These are phyloP conservation scores for Rhynchonycteris naso DNA, from an alignment of 2,797 vertebrate genomes.

Conservation along the genomic window DNA sequence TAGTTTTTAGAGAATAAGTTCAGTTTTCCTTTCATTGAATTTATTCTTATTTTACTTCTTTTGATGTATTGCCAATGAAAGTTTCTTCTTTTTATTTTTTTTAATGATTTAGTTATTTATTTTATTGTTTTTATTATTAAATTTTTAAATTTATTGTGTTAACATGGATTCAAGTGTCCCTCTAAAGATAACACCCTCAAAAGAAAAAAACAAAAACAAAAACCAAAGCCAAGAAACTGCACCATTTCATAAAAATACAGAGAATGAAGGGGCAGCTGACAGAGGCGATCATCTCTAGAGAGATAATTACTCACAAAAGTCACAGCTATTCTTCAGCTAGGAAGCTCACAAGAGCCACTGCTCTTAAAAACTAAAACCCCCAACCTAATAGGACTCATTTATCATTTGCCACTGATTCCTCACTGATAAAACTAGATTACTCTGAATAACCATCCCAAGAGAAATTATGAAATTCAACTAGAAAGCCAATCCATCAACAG, in stretches of 20 bases:
- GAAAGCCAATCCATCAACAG: conserved; percentile 53
- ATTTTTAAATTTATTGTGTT: too few relatives aligned
- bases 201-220: too few relatives aligned
- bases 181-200: too few relatives aligned
- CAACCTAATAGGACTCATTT: conserved; percentile 65
- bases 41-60: neutral
- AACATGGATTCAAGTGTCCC: too few relatives aligned
- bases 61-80: neutral
- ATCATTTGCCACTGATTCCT: conserved; percentile 59
- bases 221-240: neutral
- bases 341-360: neutral
- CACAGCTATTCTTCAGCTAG: neutral
- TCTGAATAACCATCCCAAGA: conserved; percentile 44
- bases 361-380: conserved; percentile 49
- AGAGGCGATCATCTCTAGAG: neutral
- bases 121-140: too few relatives aligned
- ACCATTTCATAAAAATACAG: neutral
- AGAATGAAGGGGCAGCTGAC: neutral
- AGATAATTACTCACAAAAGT: conserved; percentile 34
- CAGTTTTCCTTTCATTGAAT: neutral
- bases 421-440: conserved; percentile 52
- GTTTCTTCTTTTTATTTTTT: neutral
- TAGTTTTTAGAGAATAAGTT: neutral
- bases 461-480: conserved; percentile 23
- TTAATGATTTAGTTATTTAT: too few relatives aligned